Evolutionary conservation across 2,888 invertebrate genomes (phyloP), one percentile per base, ranked within the genome.

Genomic region (Eilema depressum): DNA sequence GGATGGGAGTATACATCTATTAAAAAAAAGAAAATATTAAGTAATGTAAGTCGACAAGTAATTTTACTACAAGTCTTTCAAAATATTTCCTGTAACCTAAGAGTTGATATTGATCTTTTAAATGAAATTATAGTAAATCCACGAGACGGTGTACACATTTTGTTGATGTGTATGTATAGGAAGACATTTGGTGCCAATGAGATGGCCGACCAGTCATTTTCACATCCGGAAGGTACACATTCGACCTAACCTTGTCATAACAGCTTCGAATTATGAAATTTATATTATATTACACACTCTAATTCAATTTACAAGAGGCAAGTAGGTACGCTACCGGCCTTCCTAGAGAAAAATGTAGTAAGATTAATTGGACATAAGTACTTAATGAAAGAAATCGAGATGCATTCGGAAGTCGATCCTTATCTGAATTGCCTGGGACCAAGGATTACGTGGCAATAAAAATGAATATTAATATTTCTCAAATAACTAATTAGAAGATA

Each of bases 391-490:
- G 79, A 81, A 75, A 80, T 73, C 80, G 85, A 87, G 86, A 88
- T 85, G 86, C 78, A 76, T 85, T 82, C 70, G 74, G 78, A 77
- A 75, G 69, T 68, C 63, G 89, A 92, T 91, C 53, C 61, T 89
- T 89, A 92, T 92, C 90, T 88, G 76, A 80, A 82, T 87, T 84
- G 83, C 86, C 85, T 89, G 85, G 81, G 81, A 81, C 79, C 85
- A 87, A 88, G 86, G 87, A 87, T 88, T 86, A 85, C 75, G 75
- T 78, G 81, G 82, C 80, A 71, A 86, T 88, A 85, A 88, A 86
- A 78, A 74, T 74, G 66, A 79, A 79, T 85, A 81, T 76, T 81
- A 78, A 84, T 77, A 72, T 74, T 74, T 72, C 75, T 66, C 41
- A 41, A 70, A 64, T 63, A 68, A 75, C 77, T 81, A 81, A 81